Percentiles rank a stretch among this genome's conserved stretches.
Evolutionary conservation across 1,140 invertebrate species (phyloP).

Genomic region (Drosophila eugracilis): DNA sequence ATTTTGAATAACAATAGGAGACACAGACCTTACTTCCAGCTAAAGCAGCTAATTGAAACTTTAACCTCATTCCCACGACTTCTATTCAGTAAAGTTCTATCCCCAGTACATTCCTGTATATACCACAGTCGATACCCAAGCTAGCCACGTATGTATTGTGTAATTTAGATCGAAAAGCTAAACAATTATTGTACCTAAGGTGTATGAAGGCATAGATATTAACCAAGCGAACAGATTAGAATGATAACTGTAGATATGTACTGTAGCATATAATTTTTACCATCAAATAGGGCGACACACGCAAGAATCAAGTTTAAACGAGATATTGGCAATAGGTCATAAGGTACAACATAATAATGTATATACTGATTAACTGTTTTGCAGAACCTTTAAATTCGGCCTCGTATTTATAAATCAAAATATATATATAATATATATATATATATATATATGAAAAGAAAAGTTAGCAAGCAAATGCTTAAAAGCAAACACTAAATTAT

Average conservation of each 20-base stretch:
- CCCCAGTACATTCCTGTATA: slow-evolving; percentile 64
- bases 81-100: slow-evolving; percentile 33
- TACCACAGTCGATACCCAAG: slow-evolving; percentile 47
- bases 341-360: slow-evolving; percentile 51
- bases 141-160: slow-evolving; percentile 33
- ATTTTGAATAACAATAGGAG: background rate
- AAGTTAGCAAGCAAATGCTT: slow-evolving; percentile 70
- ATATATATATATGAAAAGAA: too few relatives aligned
- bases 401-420: slow-evolving; percentile 55
- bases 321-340: slow-evolving; percentile 43
- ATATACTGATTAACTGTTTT: slow-evolving; percentile 60
- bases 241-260: slow-evolving; percentile 78
- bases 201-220: slow-evolving; percentile 60
- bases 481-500: slow-evolving; percentile 72
- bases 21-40: slow-evolving; percentile 32
- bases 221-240: slow-evolving; percentile 52
- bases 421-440: too few relatives aligned
- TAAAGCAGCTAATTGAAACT: slow-evolving; percentile 26
- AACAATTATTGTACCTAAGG: slow-evolving; percentile 74
- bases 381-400: slow-evolving; percentile 46
- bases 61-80: slow-evolving; percentile 45
- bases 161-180: slow-evolving; percentile 63
- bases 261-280: slow-evolving; percentile 73
- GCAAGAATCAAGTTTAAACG: slow-evolving; percentile 3
- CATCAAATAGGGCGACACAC: slow-evolving; percentile 16